Conservation (phyloP, 2,888 invertebrate genomes). For the Mechanitis messenoides region DNA sequence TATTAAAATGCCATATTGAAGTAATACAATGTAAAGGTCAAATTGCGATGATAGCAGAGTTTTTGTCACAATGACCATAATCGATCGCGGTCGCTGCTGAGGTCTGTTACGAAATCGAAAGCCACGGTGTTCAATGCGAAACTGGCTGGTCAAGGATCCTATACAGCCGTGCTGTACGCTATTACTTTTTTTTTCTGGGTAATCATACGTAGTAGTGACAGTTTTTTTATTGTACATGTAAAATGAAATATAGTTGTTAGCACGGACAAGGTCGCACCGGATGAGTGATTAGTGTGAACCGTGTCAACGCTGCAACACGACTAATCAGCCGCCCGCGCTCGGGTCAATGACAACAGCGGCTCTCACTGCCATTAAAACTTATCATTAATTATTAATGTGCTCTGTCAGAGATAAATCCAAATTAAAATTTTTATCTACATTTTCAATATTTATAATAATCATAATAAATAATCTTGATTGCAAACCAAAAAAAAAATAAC, state of each 20-base stretch:
- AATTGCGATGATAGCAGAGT: constrained; percentile 51
- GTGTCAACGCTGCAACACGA: constrained; percentile 59
- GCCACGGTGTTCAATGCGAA: constrained; percentile 50
- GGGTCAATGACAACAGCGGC: constrained; percentile 40
- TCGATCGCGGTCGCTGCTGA: constrained; percentile 50
- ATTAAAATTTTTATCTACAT: too few relatives aligned
- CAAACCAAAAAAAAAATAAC: too few relatives aligned
- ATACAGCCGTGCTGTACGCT: background rate
- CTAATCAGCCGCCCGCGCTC: constrained; percentile 54
- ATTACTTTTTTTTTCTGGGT: too few relatives aligned
- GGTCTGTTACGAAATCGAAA: constrained; percentile 60
- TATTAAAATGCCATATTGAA: background rate
- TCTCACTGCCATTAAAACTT: constrained; percentile 18
- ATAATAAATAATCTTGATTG: too few relatives aligned
- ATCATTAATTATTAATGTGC: too few relatives aligned
- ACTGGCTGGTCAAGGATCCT: constrained; percentile 53
- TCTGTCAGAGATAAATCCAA: too few relatives aligned
- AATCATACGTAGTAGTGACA: too few relatives aligned
- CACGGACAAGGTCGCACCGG: constrained; percentile 55
- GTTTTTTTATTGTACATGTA: background rate
- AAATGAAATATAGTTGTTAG: constrained; percentile 20
- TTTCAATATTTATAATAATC: too few relatives aligned
- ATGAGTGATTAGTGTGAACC: constrained; percentile 65
- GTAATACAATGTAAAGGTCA: constrained; percentile 20
- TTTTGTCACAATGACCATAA: constrained; percentile 62